Conservation (phyloP, 2,797 vertebrate genomes). For the Sandelia bainsii region DNA sequence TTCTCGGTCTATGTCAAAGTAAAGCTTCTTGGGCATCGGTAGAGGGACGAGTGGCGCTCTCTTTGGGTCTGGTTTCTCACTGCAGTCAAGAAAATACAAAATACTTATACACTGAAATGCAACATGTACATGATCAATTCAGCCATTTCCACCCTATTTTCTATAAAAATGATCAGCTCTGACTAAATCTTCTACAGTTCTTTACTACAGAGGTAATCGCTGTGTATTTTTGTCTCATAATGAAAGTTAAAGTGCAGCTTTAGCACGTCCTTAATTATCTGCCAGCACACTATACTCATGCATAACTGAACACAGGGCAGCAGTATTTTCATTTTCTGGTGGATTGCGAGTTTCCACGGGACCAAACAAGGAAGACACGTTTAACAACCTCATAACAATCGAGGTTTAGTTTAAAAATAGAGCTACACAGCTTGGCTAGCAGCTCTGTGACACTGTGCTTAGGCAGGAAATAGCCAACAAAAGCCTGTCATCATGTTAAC, state of each 20-base stretch:
- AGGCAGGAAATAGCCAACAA: no score
- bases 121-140: background rate
- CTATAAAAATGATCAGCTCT: background rate
- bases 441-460: no score
- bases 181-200: background rate
- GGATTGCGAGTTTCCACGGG: no score
- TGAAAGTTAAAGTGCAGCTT: background rate
- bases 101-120: background rate
- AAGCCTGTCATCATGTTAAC: no score
- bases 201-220: background rate
- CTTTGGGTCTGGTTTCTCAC: conserved; percentile 81
- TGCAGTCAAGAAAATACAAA: conserved; percentile 49
- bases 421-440: no score
- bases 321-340: no score
- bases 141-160: background rate
- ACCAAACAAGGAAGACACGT: no score
- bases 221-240: background rate
- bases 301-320: no score
- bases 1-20: conserved; percentile 87
- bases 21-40: conserved; percentile 89
- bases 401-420: no score
- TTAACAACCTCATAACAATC: no score
- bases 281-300: no score
- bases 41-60: conserved; percentile 84
- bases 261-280: background rate